Evolutionary conservation across 2,113 vertebrate genomes (phyloP), one percentile per base, ranked within the genome.

Genomic region (Diglossa brunneiventris): DNA sequence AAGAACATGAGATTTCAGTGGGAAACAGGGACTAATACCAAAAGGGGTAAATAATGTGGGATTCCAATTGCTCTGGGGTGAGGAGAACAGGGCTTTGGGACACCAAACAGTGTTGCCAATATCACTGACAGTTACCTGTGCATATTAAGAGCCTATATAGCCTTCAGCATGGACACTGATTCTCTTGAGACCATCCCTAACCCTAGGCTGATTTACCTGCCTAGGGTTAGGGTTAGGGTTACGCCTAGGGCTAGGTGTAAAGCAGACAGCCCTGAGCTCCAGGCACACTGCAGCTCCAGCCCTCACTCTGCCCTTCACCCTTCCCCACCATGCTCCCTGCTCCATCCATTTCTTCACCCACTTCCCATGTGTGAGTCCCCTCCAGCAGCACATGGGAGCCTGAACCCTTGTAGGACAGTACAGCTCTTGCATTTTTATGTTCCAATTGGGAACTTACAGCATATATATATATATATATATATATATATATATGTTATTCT

Each of bases 401-500:
- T 50, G 49, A 50, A 27, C 49, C 49, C 49, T 50, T 9, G 5
- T 14, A 50, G 49, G 49, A 50, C 49, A 27, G 24, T 27, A 24
- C 49, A 50, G 49, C 49, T 50, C 49, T 50, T 14, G 9, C 49
- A 23, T 90, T 93, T 96, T 70, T 90, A 66, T 94, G 88, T 94
- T 89, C 56, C 79, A 87, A 0, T 49, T 86, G 85, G 79, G 85
- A 94, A 72, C 56, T 70, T 49, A 72, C 66, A 93, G 56, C 64
- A 91, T 67, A 58, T 67, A 58, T 58, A 58, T 92, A 56, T 92
- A 31, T 55, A 33, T 22, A 64, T 88, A 64, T 53, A 58, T 58
- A 58, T 92, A 56, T 92, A 31, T 55, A 33, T 22, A 64, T 88
- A 64, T 53, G 35, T 93, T 92, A 87, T 93, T 95, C 80, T 87